These are phyloP conservation scores for Metalampra italica DNA, from an alignment of 2,888 invertebrate genomes.

Conservation along the genomic window DNA sequence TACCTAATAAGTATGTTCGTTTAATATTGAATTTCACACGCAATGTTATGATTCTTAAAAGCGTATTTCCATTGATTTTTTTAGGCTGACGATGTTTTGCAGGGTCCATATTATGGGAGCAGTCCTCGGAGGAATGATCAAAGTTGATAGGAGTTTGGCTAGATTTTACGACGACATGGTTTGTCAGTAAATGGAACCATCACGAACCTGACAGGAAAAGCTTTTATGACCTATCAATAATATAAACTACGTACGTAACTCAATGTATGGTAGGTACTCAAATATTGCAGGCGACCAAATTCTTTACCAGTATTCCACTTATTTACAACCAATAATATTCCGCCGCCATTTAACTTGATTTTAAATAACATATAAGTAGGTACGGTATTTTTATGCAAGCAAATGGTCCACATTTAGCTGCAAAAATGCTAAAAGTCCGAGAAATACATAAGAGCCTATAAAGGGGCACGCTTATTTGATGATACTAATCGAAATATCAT, in stretches of 20 bases:
- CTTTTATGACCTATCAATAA: too few relatives aligned
- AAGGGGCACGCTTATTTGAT: conserved; percentile 43
- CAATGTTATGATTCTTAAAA: too few relatives aligned
- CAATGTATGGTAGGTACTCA: neutral
- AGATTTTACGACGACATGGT: neutral
- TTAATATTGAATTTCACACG: too few relatives aligned
- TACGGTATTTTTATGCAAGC: conserved; percentile 34
- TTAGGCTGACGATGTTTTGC: too few relatives aligned
- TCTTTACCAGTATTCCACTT: too few relatives aligned
- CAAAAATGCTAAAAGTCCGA: conserved; percentile 30
- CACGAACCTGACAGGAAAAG: conserved; percentile 1
- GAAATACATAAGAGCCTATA: conserved; percentile 31
- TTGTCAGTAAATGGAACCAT: conserved; percentile 1
- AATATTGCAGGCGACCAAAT: neutral
- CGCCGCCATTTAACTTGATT: too few relatives aligned
- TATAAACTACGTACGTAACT: too few relatives aligned
- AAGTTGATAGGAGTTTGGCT: neutral
- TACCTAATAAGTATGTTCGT: too few relatives aligned
- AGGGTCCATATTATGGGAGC: too few relatives aligned
- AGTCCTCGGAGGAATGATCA: too few relatives aligned
- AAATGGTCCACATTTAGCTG: conserved; percentile 22
- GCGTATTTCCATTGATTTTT: too few relatives aligned
- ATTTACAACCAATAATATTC: too few relatives aligned
- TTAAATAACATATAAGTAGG: conserved; percentile 12
- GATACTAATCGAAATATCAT: conserved; percentile 51